These are phyloP conservation scores for Axis porcinus DNA, from an alignment of 2,113 vertebrate genomes.

Conservation along the genomic window DNA sequence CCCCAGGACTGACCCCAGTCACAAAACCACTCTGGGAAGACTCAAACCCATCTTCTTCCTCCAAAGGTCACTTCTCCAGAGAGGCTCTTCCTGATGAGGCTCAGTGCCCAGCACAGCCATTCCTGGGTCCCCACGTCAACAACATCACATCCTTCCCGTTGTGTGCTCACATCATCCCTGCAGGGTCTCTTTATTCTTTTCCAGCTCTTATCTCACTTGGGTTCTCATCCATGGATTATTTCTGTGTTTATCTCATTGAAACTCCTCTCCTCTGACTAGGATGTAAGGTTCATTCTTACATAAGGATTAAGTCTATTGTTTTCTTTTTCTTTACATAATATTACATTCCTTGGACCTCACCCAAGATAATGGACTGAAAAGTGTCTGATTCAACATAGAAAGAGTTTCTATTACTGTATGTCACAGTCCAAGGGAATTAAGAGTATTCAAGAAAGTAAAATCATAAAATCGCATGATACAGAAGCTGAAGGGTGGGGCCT, in stretches of 20 bases:
- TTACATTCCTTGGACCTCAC: neutral
- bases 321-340: neutral
- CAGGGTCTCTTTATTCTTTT: neutral
- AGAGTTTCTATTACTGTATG: neutral
- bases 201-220: neutral
- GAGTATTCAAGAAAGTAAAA: neutral
- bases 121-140: fast-evolving
- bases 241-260: neutral
- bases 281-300: neutral
- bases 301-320: neutral
- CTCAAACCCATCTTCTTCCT: neutral
- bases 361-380: neutral
- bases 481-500: neutral
- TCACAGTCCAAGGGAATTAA: neutral
- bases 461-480: neutral
- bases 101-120: neutral
- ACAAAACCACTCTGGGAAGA: neutral
- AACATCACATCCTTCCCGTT: neutral
- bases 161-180: neutral
- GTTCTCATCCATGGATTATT: neutral
- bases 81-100: neutral
- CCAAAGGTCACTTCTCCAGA: neutral
- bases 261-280: neutral
- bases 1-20: neutral
- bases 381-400: neutral